phyloP scores from a whole-genome alignment of 2,797 vertebrate species.

The Sebastes steindachneri region DNA sequence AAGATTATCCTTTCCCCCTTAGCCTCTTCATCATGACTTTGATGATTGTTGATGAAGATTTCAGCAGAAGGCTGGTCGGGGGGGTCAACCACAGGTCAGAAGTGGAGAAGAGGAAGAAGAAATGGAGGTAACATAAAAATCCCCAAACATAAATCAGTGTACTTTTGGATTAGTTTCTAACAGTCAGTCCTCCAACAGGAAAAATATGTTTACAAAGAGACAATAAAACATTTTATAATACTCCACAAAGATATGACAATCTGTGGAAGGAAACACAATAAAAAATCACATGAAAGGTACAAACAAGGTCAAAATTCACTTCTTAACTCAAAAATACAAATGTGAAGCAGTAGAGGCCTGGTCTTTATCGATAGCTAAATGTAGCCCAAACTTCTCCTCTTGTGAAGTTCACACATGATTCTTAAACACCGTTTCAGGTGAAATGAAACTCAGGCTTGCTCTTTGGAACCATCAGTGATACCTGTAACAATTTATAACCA shows the following conservation, averaged over 20 bases:
- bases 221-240: neutral
- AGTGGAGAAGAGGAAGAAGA: neutral
- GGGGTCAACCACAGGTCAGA: neutral
- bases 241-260: neutral
- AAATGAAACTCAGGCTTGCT: constrained; percentile 9
- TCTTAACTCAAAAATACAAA: neutral
- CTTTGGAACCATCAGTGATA: neutral
- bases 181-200: neutral
- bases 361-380: neutral
- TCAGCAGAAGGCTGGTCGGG: neutral
- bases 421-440: neutral
- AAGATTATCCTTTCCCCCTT: neutral
- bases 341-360: neutral
- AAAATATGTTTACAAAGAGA: neutral
- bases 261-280: neutral
- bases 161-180: neutral
- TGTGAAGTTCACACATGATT: neutral
- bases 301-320: neutral
- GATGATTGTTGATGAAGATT: neutral
- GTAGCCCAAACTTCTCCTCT: neutral
- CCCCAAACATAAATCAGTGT: too few species aligned
- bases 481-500: constrained; percentile 22
- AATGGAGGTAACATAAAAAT: neutral
- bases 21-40: neutral
- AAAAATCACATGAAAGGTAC: neutral